Conservation (phyloP, 1,140 invertebrate species). For the Trachymyrmex cornetzi region DNA sequence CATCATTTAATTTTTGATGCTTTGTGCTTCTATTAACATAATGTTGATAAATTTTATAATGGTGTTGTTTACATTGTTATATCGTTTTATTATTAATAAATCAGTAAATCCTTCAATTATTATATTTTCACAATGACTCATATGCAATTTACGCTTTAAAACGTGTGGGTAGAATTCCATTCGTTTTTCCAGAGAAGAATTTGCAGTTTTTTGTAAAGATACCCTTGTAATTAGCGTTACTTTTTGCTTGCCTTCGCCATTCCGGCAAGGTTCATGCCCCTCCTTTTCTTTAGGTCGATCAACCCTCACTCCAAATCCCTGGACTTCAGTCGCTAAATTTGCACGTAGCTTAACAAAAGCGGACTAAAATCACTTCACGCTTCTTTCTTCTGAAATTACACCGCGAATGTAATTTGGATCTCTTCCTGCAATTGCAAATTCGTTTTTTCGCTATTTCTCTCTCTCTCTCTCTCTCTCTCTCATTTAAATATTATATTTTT, state of each 20-base stretch:
- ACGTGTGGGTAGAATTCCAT: neutral
- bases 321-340: slow-evolving; percentile 56
- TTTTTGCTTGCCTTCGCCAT: slow-evolving; percentile 24
- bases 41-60: neutral
- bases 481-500: neutral
- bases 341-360: slow-evolving; percentile 50
- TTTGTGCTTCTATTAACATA: slow-evolving; percentile 9
- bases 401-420: neutral
- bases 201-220: slow-evolving; percentile 30
- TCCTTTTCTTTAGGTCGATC: slow-evolving; percentile 37
- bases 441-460: neutral
- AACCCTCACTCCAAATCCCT: neutral
- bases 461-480: no score
- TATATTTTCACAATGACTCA: neutral
- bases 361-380: slow-evolving; percentile 25
- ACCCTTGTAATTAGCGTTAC: slow-evolving; percentile 53
- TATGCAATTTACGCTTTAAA: neutral
- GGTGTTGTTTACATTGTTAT: neutral
- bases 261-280: slow-evolving; percentile 2
- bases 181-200: slow-evolving; percentile 19
- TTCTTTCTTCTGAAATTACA: slow-evolving; percentile 19
- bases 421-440: neutral
- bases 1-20: slow-evolving; percentile 19
- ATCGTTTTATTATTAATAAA: slow-evolving; percentile 15
- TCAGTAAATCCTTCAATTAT: neutral